Base-by-base conservation (phyloP, 2,113 vertebrate genomes). In the Psittacula cyanocephala region DNA sequence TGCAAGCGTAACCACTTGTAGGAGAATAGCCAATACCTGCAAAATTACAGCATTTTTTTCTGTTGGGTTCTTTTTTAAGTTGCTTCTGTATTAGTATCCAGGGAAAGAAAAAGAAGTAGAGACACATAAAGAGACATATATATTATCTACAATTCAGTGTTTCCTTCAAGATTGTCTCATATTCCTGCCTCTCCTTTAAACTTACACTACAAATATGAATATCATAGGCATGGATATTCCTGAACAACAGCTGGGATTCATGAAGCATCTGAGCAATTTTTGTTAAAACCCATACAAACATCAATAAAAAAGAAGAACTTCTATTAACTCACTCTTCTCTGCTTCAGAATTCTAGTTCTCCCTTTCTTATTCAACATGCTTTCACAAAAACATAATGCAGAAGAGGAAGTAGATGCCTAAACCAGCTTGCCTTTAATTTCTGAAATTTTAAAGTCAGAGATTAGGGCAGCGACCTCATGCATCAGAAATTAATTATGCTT, bases 1-100 rank as follows among this genome's bases (percentile, higher is more conserved):
- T 97, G 80, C 94, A 93, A 91, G 91, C 70, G 57, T 86, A 96
- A 89, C 93, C 78, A 91, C 47, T 75, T 89, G 80, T 50, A 95
- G 92, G 85, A 95, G 43, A 94, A 72, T 1, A 81, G 62, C 47
- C 53, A 87, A 84, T 89, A 62, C 25, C 60, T 91, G 67, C 47
- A 92, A 95, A 92, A 91, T 39, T 55, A 49, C 83, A 75, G 33
- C 28, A 3, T 65, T 89, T 71, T 77, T 82, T 65, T 28, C 31
- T 50, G 23, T 29, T 20, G 24, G 10, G 18, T 49, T 87, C n/a
- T 62, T 93, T 91, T 78, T 39, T 37, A 65, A 35, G 28, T 53
- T 83, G 4, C 16, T 91, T 93, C 67, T 47, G 9, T 78, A 53
- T 59, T 49, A 82, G 69, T 65, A 59, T 0, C 1, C 64, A 92